Percentiles rank a stretch among this genome's conserved stretches.
Evolutionary conservation across 2,113 vertebrate genomes (phyloP).

Genomic region (Emydocephalus ijimae): DNA sequence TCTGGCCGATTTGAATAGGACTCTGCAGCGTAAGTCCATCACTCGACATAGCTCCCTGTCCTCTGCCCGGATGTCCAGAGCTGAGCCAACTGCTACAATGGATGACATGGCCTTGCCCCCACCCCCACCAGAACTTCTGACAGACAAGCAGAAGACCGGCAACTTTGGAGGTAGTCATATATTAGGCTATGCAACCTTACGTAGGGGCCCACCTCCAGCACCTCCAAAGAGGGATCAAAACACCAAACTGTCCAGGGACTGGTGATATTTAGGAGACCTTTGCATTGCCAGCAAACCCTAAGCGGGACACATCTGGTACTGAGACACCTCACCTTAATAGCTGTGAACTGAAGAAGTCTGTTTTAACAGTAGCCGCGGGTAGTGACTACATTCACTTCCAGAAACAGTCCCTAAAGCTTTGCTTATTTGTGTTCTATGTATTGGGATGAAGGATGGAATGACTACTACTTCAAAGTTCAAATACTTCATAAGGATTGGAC

Average conservation of each 20-base stretch:
- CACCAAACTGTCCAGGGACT: slow-evolving; percentile 94
- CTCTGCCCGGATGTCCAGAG: slow-evolving; percentile 74
- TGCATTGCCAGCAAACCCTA: slow-evolving; percentile 2
- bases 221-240: slow-evolving; percentile 93
- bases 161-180: slow-evolving; percentile 81
- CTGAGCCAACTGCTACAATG: slow-evolving; percentile 87
- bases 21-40: slow-evolving; percentile 92
- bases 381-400: slow-evolving; percentile 47
- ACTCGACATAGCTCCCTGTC: slow-evolving; percentile 87
- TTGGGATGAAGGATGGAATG: slow-evolving; percentile 45
- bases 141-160: slow-evolving; percentile 77
- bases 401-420: slow-evolving; percentile 34
- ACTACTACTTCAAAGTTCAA: slow-evolving; percentile 42
- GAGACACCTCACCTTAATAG: slow-evolving; percentile 35
- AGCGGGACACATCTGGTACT: slow-evolving; percentile 3
- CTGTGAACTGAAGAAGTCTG: slow-evolving; percentile 43
- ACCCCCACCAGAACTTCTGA: slow-evolving; percentile 88
- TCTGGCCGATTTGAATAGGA: slow-evolving; percentile 92
- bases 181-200: slow-evolving; percentile 94
- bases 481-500: slow-evolving; percentile 65
- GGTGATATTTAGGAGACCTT: slow-evolving; percentile 68
- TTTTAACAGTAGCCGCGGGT: slow-evolving; percentile 44
- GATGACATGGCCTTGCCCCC: slow-evolving; percentile 94
- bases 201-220: slow-evolving; percentile 88
- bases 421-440: slow-evolving; percentile 14